Base-by-base conservation (phyloP, 2,888 invertebrate species). In the Crossocerus cetratus region DNA sequence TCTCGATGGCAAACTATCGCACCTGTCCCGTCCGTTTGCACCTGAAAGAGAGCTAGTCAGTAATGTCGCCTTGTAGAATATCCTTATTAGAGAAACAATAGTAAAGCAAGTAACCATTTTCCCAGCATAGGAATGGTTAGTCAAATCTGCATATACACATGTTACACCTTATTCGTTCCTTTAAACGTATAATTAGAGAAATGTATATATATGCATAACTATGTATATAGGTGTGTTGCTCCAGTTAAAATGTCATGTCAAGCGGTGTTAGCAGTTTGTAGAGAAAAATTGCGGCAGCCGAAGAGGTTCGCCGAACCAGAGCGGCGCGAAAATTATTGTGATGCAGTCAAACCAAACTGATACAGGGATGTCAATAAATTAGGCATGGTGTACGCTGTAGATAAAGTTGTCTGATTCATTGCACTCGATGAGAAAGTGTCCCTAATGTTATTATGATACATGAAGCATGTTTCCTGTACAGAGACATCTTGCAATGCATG, bases 1-100 rank as follows among this genome's bases (percentile, higher is more conserved):
- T 73, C 96, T 92, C 14, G 95, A 93, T 3, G 96, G 96, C 92
- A 97, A 93, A 87, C 96, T 96, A 90, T 96, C 96, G 89, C 96
- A 95, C 70, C 96, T 93, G 83, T 95, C 95, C 59, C 96, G 92
- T 69, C 92, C 83, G 13, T 84, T 87, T 16, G 90, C 83, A 81
- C 91, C 90, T 91, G 86, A 8, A 85, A 86, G 69, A n/a, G 44
- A 18, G 53, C 13, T 66, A 18, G 44, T 79, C 14, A 68, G 60
- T 53, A 16, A 66, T 16, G 8, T 54, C n/a, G 58, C 45, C 8
- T 3, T 5, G 32, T 11, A 8, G 0, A 4, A 8, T 32, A 32
- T 32, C 11, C 2, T 32, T 8, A 32, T 32, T 32, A 23, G 45
- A 21, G 21, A 77, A 54, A 49, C 62, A 76, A 76, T 45, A 70